phyloP scores from a whole-genome alignment of 2,797 vertebrate species.

The Etheostoma perlongum region DNA sequence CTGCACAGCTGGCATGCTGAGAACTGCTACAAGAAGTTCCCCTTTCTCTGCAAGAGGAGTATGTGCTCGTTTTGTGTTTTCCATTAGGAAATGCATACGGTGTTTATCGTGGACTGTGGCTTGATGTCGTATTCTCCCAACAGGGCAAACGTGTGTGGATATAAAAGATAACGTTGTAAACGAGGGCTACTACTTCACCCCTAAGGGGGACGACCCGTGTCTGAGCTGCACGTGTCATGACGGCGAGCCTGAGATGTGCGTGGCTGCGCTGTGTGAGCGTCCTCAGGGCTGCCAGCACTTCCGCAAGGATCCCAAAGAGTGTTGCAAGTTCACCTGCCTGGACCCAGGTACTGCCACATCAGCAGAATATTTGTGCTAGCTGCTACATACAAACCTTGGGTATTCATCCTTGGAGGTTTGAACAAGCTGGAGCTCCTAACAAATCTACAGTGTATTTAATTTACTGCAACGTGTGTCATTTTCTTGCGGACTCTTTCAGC shows the following conservation, averaged over 20 bases:
- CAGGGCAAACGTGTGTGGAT: constrained; percentile 97
- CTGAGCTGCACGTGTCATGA: constrained; percentile 98
- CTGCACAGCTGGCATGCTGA: constrained; percentile 98
- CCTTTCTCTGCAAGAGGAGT: constrained; percentile 98
- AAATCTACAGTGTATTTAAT: background rate
- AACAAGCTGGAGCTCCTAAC: constrained; percentile 35
- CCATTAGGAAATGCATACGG: background rate
- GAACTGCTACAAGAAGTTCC: constrained; percentile 96
- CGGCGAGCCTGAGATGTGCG: constrained; percentile 98
- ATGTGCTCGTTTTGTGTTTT: constrained; percentile 59
- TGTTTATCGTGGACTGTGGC: background rate
- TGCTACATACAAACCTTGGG: background rate
- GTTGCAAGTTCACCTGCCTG: constrained; percentile 98
- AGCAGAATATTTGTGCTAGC: too few species aligned
- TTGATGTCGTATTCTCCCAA: background rate
- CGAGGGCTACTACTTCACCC: constrained; percentile 98
- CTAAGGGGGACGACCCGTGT: constrained; percentile 97
- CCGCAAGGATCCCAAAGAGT: constrained; percentile 96
- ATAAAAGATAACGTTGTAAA: constrained; percentile 98
- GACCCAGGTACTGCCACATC: constrained; percentile 88
- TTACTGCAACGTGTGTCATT: background rate
- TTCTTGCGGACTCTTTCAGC: background rate
- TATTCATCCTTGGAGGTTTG: background rate
- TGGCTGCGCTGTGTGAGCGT: constrained; percentile 95
- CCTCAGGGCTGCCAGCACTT: constrained; percentile 97